A percentile compares a stretch with the other conserved stretches of the same genome.
Evolutionary conservation across 1,140 invertebrate genomes (phyloP).

Genomic region (Aphelenchoides fujianensis): DNA sequence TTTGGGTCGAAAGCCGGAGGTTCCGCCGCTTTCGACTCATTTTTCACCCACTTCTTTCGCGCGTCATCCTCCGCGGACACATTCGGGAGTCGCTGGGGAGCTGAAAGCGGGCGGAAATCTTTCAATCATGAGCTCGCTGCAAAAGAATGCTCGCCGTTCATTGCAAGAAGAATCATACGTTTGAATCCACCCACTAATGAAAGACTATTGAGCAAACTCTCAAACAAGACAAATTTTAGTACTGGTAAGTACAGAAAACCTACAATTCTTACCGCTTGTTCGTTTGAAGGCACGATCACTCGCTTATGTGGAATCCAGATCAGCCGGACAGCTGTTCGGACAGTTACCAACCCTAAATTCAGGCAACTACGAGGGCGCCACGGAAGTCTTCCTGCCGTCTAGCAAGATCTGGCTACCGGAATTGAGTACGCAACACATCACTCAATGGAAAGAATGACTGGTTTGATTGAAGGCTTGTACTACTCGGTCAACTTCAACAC

Average conservation of each 20-base stretch:
- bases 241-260: too few species aligned
- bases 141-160: too few species aligned
- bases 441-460: too few species aligned
- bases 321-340: too few species aligned
- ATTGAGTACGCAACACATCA: conserved; percentile 1
- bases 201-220: not conserved
- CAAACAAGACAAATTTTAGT: too few species aligned
- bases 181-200: not conserved
- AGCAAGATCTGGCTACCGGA: conserved; percentile 42
- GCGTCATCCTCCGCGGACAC: not conserved
- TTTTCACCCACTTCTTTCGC: too few species aligned
- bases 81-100: too few species aligned
- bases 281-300: conserved; percentile 64
- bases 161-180: too few species aligned
- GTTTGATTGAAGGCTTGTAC: conserved; percentile 29
- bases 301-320: conserved; percentile 64
- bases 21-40: not conserved
- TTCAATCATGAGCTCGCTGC: too few species aligned
- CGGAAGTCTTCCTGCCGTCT: conserved; percentile 63
- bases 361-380: conserved; percentile 63
- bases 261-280: too few species aligned
- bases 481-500: conserved; percentile 58
- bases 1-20: not conserved
- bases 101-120: too few species aligned
- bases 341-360: too few species aligned